These are phyloP conservation scores for Mustela nigripes DNA, from an alignment of 2,113 vertebrate species.

Conservation along the genomic window DNA sequence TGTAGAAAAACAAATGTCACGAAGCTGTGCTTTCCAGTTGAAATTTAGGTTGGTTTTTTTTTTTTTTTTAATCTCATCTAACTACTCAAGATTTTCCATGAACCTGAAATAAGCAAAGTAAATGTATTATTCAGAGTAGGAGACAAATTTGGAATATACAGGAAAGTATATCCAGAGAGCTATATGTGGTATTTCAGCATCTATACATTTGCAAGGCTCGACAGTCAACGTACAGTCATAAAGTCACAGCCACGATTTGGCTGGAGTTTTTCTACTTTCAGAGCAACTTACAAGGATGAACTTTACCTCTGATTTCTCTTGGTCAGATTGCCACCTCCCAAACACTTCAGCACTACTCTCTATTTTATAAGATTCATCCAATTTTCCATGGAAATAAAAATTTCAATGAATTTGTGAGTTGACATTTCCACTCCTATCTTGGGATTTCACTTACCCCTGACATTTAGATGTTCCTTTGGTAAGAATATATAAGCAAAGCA, in stretches of 20 bases:
- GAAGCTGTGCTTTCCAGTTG: neutral
- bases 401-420: conserved; percentile 3
- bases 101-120: neutral
- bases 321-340: neutral
- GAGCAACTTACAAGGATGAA: neutral
- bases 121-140: neutral
- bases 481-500: neutral
- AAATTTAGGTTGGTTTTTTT: neutral
- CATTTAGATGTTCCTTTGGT: conserved; percentile 53
- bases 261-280: neutral
- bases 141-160: neutral
- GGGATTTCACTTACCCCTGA: conserved; percentile 33
- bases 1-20: neutral
- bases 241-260: neutral
- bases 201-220: neutral
- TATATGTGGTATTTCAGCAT: neutral
- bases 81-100: neutral
- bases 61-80: neutral
- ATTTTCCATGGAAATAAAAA: conserved; percentile 43
- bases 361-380: conserved; percentile 13
- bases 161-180: neutral
- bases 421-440: conserved; percentile 47
- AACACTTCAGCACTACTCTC: neutral
- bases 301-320: conserved; percentile 37
- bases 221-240: neutral